Conservation (phyloP, 2,888 invertebrate species). For the Salpingus planirostris region DNA sequence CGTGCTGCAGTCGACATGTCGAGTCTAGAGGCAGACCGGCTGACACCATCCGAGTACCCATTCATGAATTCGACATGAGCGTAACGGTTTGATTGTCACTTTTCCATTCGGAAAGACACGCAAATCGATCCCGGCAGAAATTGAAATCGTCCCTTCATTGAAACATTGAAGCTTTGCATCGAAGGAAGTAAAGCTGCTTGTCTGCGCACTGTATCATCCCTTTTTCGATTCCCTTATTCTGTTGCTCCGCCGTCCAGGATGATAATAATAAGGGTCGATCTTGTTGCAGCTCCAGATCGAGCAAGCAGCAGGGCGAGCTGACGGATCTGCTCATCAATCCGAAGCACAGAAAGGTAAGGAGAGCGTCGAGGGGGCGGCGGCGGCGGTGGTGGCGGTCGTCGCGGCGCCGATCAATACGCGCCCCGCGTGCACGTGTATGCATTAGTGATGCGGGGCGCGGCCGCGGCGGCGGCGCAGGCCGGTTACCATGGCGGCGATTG, state of each 20-base stretch:
- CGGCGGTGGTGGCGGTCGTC: not conserved
- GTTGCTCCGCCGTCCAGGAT: not conserved
- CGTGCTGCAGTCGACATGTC: too few species aligned
- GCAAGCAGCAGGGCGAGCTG: slow-evolving; percentile 17
- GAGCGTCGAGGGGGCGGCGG: slow-evolving; percentile 2
- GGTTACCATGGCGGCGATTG: slow-evolving; percentile 41
- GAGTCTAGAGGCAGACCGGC: too few species aligned
- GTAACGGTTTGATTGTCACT: too few species aligned
- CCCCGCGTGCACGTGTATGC: slow-evolving; percentile 37
- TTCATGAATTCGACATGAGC: too few species aligned
- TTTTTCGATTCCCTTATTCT: not conserved
- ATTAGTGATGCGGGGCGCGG: slow-evolving; percentile 43
- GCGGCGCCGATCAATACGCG: slow-evolving; percentile 32
- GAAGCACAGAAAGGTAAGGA: slow-evolving; percentile 23
- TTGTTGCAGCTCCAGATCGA: slow-evolving; percentile 19
- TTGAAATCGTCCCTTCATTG: too few species aligned
- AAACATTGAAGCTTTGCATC: too few species aligned
- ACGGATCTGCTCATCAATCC: slow-evolving; percentile 23
- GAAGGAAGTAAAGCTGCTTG: too few species aligned
- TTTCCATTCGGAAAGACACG: too few species aligned
- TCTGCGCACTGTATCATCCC: too few species aligned
- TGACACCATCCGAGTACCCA: too few species aligned
- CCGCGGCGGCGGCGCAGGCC: slow-evolving; percentile 40
- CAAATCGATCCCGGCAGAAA: too few species aligned
- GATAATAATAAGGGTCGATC: too few species aligned